Evolutionary conservation across 2,888 invertebrate species (phyloP), one percentile per base, ranked within the genome.

Genomic region (Carabus problematicus): DNA sequence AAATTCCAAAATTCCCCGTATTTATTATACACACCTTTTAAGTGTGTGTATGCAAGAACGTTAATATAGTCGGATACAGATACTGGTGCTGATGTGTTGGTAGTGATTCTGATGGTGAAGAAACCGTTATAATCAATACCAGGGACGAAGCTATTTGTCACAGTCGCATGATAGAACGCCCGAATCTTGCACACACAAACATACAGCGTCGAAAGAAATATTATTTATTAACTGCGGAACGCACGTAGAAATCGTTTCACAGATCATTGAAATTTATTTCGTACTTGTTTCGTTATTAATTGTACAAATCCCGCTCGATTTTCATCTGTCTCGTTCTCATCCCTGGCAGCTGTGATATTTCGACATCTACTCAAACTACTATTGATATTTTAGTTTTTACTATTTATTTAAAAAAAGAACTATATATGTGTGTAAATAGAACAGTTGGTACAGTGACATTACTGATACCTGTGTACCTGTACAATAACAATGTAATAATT

Each of bases 111-210:
- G 66, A 54, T 56, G 58, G 42, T 29, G 61, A 64, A 49, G 67
- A 64, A 69, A 66, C 72, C 70, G 62, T 67, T 58, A 70, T 73
- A 75, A 75, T 75, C 75, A 73, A 75, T 74, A 75, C 73, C 58
- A 71, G 73, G 74, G 75, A 74, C 75, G 74, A 74, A 73, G 73
- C 74, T 74, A 76, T 76, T 76, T 76, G 76, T 76, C 74, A 76
- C 72, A 72, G 71, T 71, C 72, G 72, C 73, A 73, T 73, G 74
- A 73, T 73, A 72, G 71, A 73, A 72, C n/a, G 56, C 56, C 40
- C 39, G 45, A 6, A 45, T 11, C 14, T 45, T 6, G 56, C n/a
- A n/a, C n/a, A n/a, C n/a, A 56, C 8, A 56, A 40, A 56, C 39
- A 39, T 8, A n/a, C 12, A 14, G 56, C 29, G 40, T 29, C 56